Conservation (phyloP, 2,113 vertebrate species). For the Podiceps cristatus region DNA sequence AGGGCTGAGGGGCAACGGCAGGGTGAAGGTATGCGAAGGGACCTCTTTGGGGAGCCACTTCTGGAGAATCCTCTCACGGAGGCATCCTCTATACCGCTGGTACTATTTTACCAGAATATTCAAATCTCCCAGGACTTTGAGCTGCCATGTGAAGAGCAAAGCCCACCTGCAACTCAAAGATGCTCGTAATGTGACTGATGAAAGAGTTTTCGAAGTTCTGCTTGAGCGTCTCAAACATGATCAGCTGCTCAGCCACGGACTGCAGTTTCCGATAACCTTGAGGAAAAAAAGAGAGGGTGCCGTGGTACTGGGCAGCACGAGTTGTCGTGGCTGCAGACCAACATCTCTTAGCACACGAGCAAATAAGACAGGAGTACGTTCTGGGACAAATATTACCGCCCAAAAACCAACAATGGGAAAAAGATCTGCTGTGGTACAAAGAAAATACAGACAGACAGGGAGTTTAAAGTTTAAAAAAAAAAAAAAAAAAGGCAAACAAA, state of each 20-base stretch:
- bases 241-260: constrained; percentile 57
- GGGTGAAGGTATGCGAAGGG: neutral
- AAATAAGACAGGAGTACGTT: neutral
- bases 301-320: rapidly evolving
- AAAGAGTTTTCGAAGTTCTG: constrained; percentile 61
- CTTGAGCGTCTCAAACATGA: constrained; percentile 63
- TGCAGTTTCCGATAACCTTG: constrained; percentile 57
- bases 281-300: neutral
- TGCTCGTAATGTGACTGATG: constrained; percentile 8
- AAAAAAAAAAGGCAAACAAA: neutral
- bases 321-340: neutral
- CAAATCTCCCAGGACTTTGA: neutral
- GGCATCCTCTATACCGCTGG: rapidly evolving
- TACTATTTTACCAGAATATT: neutral
- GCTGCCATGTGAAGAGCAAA: rapidly evolving
- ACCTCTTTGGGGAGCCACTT: neutral
- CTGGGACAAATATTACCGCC: neutral
- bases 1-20: neutral
- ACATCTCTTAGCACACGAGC: neutral
- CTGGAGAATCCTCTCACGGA: neutral
- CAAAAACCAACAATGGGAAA: neutral
- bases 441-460: neutral
- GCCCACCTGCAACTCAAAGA: constrained; percentile 52
- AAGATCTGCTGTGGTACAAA: neutral
- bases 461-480: too few species aligned